Percentiles rank a stretch among this genome's conserved stretches.
Conservation (phyloP, 2,888 invertebrate species). For the Acanthopleura granulata region DNA sequence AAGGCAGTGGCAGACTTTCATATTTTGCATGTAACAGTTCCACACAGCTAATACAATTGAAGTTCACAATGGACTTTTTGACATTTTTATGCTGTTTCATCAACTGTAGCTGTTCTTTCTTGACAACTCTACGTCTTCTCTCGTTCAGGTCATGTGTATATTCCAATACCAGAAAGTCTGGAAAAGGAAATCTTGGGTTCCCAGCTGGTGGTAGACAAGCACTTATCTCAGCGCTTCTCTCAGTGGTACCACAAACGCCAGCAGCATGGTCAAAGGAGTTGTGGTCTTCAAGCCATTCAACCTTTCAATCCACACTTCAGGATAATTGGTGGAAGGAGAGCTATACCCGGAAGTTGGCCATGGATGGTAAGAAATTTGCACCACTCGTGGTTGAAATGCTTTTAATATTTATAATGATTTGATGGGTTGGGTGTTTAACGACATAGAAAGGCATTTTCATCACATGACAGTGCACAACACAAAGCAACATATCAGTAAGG, state of each 20-base stretch:
- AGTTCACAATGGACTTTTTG: no score
- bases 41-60: no score
- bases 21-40: no score
- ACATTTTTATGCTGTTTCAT: no score
- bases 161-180: not conserved
- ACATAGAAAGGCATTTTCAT: no score
- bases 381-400: no score
- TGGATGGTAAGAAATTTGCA: not conserved
- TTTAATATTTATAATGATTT: no score
- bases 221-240: not conserved
- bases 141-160: not conserved
- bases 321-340: not conserved
- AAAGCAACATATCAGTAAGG: no score
- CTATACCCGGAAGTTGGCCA: constrained; percentile 5
- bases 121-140: not conserved
- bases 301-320: not conserved
- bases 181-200: not conserved
- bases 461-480: no score
- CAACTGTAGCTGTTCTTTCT: no score
- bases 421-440: no score
- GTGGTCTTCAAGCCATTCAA: not conserved
- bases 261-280: not conserved
- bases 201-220: not conserved
- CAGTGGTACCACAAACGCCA: not conserved
- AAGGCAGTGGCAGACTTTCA: no score